Evolutionary conservation across 2,888 invertebrate species (phyloP).

Genomic region (Mimumesa dahlbomi): DNA sequence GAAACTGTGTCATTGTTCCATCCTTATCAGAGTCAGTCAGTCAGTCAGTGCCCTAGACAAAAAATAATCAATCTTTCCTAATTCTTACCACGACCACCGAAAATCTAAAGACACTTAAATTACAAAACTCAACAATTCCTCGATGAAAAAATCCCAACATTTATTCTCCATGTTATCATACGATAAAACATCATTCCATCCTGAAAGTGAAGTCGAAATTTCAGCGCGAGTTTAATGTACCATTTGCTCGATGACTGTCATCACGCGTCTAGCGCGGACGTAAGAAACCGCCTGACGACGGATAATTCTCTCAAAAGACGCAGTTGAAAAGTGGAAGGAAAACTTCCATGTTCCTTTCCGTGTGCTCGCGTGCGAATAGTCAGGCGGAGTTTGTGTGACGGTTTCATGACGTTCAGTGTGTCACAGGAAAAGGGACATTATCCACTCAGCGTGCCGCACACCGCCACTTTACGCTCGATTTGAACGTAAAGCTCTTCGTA

Average conservation of each 20-base stretch:
- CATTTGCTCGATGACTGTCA: background rate
- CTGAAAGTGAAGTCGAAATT: too few species aligned
- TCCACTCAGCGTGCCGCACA: constrained; percentile 75
- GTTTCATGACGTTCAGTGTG: constrained; percentile 71
- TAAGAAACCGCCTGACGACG: background rate
- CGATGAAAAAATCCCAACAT: too few species aligned
- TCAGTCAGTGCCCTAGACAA: background rate
- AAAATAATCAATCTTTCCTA: background rate
- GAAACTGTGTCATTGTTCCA: too few species aligned
- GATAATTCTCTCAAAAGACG: background rate
- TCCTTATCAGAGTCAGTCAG: too few species aligned
- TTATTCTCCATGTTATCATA: too few species aligned
- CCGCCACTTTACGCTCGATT: constrained; percentile 75
- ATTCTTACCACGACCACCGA: background rate
- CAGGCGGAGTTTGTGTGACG: constrained; percentile 52
- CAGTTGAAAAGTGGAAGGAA: constrained; percentile 15
- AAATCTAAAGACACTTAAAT: too few species aligned
- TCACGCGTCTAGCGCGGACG: background rate
- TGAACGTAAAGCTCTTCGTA: constrained; percentile 68
- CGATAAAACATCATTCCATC: too few species aligned
- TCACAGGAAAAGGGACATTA: constrained; percentile 79
- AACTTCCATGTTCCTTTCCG: constrained; percentile 30
- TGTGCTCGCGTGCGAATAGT: constrained; percentile 51
- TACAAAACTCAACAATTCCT: too few species aligned
- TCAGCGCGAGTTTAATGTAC: too few species aligned